A percentile compares a stretch with the other conserved stretches of the same genome.
Evolutionary conservation across 1,140 invertebrate genomes (phyloP).

Genomic region (Brachionus rubens): DNA sequence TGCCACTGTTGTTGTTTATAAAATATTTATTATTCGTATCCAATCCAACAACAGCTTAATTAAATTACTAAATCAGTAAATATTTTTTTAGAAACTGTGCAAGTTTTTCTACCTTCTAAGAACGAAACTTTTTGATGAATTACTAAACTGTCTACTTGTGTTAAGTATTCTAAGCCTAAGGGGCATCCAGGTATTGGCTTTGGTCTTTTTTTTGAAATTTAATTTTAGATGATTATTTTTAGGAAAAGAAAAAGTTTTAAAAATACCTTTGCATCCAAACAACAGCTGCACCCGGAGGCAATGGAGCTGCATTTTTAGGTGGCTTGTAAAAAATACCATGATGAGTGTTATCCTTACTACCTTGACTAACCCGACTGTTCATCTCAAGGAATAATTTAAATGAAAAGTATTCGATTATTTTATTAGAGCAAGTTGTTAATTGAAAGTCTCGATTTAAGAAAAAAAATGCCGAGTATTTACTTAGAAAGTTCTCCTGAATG

Average conservation of each 20-base stretch:
- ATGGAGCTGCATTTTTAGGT: slow-evolving; percentile 6
- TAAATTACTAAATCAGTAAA: background rate
- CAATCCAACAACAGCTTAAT: slow-evolving; percentile 72
- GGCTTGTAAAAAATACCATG: slow-evolving; percentile 24
- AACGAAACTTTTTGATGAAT: slow-evolving; percentile 82
- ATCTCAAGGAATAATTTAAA: too few species aligned
- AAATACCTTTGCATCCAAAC: slow-evolving; percentile 31
- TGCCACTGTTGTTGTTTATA: slow-evolving; percentile 54
- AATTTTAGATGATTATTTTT: too few species aligned
- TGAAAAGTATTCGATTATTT: too few species aligned
- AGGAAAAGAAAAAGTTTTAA: background rate
- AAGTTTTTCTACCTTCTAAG: slow-evolving; percentile 71
- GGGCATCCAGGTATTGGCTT: slow-evolving; percentile 73
- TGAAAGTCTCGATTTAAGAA: too few species aligned
- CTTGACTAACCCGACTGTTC: background rate
- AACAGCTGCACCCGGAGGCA: background rate
- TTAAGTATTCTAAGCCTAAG: slow-evolving; percentile 86
- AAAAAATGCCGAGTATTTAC: too few species aligned
- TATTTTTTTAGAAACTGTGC: background rate
- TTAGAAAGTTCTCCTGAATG: too few species aligned
- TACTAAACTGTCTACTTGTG: slow-evolving; percentile 79
- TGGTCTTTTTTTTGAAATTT: too few species aligned
- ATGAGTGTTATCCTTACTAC: background rate
- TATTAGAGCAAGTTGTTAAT: too few species aligned
- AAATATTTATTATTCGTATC: slow-evolving; percentile 77